Percentiles rank a stretch among this genome's conserved stretches.
Evolutionary conservation across 2,797 vertebrate genomes (phyloP).

Genomic region (Chaunax sp.): DNA sequence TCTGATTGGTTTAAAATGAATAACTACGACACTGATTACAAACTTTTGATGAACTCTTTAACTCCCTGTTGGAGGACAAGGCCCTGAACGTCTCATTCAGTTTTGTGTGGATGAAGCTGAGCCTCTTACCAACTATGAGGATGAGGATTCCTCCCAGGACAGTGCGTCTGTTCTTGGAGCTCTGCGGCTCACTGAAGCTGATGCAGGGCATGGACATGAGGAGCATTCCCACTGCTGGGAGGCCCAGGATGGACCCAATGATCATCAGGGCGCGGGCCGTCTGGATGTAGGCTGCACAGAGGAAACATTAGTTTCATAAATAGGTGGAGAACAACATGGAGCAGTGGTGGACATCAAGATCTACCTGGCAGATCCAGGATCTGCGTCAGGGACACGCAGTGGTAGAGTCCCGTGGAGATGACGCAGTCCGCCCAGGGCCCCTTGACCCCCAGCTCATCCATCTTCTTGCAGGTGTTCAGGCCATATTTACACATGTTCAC

Average conservation of each 20-base stretch:
- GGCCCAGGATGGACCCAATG: slow-evolving; percentile 89
- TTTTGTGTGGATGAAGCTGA: not conserved
- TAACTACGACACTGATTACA: too few relatives aligned
- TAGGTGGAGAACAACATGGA: not conserved
- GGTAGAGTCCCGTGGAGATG: slow-evolving; percentile 91
- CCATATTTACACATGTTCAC: slow-evolving; percentile 93
- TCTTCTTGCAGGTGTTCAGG: slow-evolving; percentile 92
- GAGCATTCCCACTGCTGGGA: slow-evolving; percentile 89
- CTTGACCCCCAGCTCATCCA: slow-evolving; percentile 92
- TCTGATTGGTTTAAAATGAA: too few relatives aligned
- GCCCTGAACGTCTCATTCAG: not conserved
- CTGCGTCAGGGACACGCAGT: slow-evolving; percentile 92
- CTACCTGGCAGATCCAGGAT: slow-evolving; percentile 95
- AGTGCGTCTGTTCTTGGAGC: slow-evolving; percentile 90
- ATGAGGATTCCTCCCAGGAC: slow-evolving; percentile 91
- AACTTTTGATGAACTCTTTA: too few relatives aligned
- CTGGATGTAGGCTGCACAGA: slow-evolving; percentile 90
- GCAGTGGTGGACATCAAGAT: not conserved
- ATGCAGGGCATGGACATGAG: slow-evolving; percentile 94
- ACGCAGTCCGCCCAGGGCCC: slow-evolving; percentile 96
- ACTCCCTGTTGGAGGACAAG: too few relatives aligned
- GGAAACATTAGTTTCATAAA: not conserved
- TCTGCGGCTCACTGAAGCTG: slow-evolving; percentile 90
- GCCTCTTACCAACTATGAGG: slow-evolving; percentile 89
- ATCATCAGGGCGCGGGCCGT: slow-evolving; percentile 95